Conservation (phyloP, 2,113 vertebrate species). For the Lasiurus borealis region DNA sequence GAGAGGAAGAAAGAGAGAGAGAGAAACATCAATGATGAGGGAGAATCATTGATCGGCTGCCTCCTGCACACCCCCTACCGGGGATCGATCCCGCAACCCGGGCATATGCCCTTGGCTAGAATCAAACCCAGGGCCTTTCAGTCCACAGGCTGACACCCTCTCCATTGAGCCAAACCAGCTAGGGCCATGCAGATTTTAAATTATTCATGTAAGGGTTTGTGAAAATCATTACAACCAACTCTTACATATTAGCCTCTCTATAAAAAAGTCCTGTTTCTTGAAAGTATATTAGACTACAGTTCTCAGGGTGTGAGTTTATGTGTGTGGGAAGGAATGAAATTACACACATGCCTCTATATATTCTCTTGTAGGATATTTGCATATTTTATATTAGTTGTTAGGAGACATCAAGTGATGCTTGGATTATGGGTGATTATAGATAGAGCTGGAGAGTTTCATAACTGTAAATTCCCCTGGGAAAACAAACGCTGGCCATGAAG, state of each 20-base stretch:
- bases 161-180: too few relatives aligned
- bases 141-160: too few relatives aligned
- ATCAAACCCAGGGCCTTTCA: too few relatives aligned
- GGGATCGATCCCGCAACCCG: too few relatives aligned
- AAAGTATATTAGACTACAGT: neutral
- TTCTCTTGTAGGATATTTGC: neutral
- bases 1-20: too few relatives aligned
- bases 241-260: neutral
- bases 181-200: neutral
- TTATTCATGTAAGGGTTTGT: neutral
- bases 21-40: too few relatives aligned
- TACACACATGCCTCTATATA: neutral
- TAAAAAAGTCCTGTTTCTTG: neutral
- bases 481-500: neutral
- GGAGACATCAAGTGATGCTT: neutral
- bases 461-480: conserved; percentile 9
- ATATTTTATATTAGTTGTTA: neutral
- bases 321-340: neutral
- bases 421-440: neutral
- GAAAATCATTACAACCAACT: conserved; percentile 12
- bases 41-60: too few relatives aligned
- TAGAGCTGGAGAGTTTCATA: neutral
- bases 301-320: neutral
- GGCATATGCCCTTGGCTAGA: too few relatives aligned
- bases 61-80: too few relatives aligned